Percentiles rank a stretch among this genome's conserved stretches.
phyloP scores from a whole-genome alignment of 1,140 invertebrate genomes.

The Cotesia glomerata region DNA sequence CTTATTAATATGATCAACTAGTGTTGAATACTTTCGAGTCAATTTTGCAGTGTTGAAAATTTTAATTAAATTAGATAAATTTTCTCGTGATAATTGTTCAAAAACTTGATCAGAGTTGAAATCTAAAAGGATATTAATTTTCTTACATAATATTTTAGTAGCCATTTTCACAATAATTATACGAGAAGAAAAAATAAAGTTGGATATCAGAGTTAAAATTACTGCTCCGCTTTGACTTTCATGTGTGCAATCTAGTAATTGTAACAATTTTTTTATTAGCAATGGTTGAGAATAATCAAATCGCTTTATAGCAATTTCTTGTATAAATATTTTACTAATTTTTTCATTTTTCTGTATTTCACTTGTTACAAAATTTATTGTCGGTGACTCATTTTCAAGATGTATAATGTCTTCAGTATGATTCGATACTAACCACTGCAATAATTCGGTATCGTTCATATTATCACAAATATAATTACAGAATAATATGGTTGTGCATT shows the following conservation, averaged over 20 bases:
- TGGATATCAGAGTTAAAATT: constrained; percentile 67
- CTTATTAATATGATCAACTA: constrained; percentile 69
- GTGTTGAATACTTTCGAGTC: constrained; percentile 65
- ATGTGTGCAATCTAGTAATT: constrained; percentile 73
- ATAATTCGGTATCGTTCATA: constrained; percentile 73
- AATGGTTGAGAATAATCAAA: constrained; percentile 60
- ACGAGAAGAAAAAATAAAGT: constrained; percentile 68
- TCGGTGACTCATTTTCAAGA: constrained; percentile 68
- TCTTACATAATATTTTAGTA: constrained; percentile 68
- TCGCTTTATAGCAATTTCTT: constrained; percentile 71
- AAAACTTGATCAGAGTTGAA: constrained; percentile 61
- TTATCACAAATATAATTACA: constrained; percentile 78
- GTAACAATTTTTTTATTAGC: constrained; percentile 66
- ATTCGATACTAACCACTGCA: constrained; percentile 80
- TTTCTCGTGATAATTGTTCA: constrained; percentile 67
- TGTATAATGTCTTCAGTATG: constrained; percentile 73
- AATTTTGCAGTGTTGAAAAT: constrained; percentile 62
- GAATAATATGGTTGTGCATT: constrained; percentile 65
- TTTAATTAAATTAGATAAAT: constrained; percentile 66
- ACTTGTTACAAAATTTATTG: constrained; percentile 68
- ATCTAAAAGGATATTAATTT: constrained; percentile 71
- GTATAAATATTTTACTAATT: constrained; percentile 75
- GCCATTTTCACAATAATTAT: constrained; percentile 68
- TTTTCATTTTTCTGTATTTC: constrained; percentile 71
- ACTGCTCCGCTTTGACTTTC: constrained; percentile 70